These are phyloP conservation scores for Thelaira solivaga DNA, from an alignment of 2,888 invertebrate genomes.

Conservation along the genomic window DNA sequence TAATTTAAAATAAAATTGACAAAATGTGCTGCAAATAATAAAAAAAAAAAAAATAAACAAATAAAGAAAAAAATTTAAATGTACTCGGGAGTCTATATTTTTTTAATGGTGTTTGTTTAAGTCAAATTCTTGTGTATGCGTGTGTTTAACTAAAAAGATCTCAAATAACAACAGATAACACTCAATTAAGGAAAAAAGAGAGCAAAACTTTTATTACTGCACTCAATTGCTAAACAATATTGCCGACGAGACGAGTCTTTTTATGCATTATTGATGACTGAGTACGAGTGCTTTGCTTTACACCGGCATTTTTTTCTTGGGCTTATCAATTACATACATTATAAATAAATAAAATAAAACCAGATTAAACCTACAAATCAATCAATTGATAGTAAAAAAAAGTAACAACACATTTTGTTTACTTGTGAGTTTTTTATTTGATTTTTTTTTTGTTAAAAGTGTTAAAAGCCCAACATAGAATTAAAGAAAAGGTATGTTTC, in stretches of 20 bases:
- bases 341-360: constrained; percentile 19
- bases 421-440: not conserved
- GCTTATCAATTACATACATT: constrained; percentile 17
- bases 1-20: constrained; percentile 47
- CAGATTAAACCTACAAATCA: constrained; percentile 30
- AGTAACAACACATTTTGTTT: constrained; percentile 19
- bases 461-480: constrained; percentile 22
- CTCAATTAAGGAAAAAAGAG: constrained; percentile 31
- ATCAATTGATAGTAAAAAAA: constrained; percentile 8
- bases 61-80: not conserved
- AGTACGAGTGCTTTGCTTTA: constrained; percentile 36
- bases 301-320: constrained; percentile 54
- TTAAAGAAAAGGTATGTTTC: constrained; percentile 13
- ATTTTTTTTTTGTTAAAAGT: constrained; percentile 7
- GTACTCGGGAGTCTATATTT: constrained; percentile 43
- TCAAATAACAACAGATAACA: constrained; percentile 10
- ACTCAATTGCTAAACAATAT: constrained; percentile 47
- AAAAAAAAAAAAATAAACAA: constrained; percentile 22
- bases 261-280: constrained; percentile 22
- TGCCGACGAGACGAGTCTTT: constrained; percentile 33
- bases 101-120: constrained; percentile 36
- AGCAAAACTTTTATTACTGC: not conserved
- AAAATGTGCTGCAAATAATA: constrained; percentile 48
- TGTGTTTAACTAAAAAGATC: no score
- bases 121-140: constrained; percentile 28